A percentile compares a stretch with the other conserved stretches of the same genome.
Evolutionary conservation across 1,140 invertebrate species (phyloP).

Genomic region (Homalodisca vitripennis): DNA sequence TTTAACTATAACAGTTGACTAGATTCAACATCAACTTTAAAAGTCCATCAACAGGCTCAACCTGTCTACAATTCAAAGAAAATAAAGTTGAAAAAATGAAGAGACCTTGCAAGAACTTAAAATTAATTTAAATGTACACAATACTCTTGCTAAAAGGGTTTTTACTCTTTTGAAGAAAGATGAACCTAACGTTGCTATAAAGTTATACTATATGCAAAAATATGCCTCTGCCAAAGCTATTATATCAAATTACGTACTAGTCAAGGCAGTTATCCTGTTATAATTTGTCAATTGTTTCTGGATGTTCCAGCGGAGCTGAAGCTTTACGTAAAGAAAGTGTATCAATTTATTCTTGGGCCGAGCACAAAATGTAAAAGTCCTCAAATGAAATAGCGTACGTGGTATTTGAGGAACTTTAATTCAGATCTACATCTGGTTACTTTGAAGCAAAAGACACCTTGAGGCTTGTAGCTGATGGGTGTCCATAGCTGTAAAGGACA

Average conservation of each 20-base stretch:
- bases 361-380: too few species aligned
- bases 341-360: too few species aligned
- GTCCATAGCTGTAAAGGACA: slow-evolving; percentile 37
- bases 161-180: slow-evolving; percentile 43
- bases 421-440: too few species aligned
- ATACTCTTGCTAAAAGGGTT: slow-evolving; percentile 43
- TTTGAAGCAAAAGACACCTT: slow-evolving; percentile 33
- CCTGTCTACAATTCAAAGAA: slow-evolving; percentile 34
- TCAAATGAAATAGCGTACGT: too few species aligned
- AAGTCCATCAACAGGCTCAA: slow-evolving; percentile 38
- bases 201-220: slow-evolving; percentile 49
- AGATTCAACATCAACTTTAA: slow-evolving; percentile 40
- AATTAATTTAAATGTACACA: slow-evolving; percentile 40
- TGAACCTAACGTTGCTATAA: slow-evolving; percentile 35
- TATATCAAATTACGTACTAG: too few species aligned
- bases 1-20: too few species aligned
- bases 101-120: slow-evolving; percentile 33
- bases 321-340: too few species aligned
- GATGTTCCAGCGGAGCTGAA: too few species aligned
- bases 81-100: slow-evolving; percentile 37
- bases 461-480: slow-evolving; percentile 38
- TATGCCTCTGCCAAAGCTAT: slow-evolving; percentile 39
- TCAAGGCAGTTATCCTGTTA: too few species aligned
- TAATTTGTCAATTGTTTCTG: too few species aligned
- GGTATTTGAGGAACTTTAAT: too few species aligned